A percentile compares a stretch with the other conserved stretches of the same genome.
Conservation (phyloP, 2,888 invertebrate species). For the Rhingia campestris region DNA sequence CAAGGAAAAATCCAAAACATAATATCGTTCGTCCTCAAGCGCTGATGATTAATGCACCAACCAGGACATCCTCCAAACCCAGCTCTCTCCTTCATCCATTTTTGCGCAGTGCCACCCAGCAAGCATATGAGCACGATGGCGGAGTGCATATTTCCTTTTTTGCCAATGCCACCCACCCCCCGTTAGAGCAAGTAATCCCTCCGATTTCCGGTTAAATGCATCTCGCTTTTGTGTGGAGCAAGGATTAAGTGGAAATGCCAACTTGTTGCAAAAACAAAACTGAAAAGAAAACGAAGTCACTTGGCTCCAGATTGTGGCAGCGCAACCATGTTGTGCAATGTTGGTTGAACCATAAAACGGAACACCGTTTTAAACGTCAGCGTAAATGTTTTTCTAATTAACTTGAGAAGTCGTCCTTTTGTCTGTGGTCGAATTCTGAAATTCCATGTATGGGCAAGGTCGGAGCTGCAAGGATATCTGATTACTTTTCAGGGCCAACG, state of each 20-base stretch:
- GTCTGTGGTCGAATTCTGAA: constrained; percentile 8
- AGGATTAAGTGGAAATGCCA: constrained; percentile 47
- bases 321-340: constrained; percentile 19
- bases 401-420: constrained; percentile 14
- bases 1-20: too few species aligned
- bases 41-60: too few species aligned
- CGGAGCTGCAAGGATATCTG: constrained; percentile 22
- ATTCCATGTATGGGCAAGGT: constrained; percentile 6
- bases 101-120: too few species aligned
- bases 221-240: constrained; percentile 24
- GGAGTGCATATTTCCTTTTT: neutral
- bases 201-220: constrained; percentile 41
- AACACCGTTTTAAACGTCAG: constrained; percentile 25
- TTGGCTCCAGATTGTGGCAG: constrained; percentile 25
- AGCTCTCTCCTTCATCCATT: too few species aligned
- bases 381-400: constrained; percentile 56
- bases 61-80: too few species aligned
- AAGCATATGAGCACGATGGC: too few species aligned
- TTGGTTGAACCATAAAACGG: constrained; percentile 12
- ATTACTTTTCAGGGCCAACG: constrained; percentile 38
- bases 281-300: neutral
- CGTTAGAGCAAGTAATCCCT: constrained; percentile 35
- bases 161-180: constrained; percentile 4
- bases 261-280: constrained; percentile 25
- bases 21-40: too few species aligned